Percentiles rank a stretch among this genome's conserved stretches.
These are phyloP conservation scores for Rhyacichthys aspro DNA, from an alignment of 2,797 vertebrate genomes.

Conservation along the genomic window DNA sequence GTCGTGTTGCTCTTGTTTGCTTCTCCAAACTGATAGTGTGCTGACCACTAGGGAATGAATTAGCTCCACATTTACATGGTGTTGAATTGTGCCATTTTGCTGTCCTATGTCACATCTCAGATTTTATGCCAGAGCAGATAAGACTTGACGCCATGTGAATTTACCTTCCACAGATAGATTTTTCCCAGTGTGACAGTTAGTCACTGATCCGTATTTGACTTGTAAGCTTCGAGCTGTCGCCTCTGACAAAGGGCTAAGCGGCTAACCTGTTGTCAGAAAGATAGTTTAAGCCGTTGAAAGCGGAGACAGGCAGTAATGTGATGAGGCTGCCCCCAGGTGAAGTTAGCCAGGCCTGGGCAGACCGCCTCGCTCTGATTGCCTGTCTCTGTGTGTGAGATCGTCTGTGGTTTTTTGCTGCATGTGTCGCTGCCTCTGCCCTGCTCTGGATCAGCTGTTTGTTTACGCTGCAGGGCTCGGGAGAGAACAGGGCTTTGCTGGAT, in stretches of 20 bases:
- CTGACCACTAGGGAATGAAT: too few relatives aligned
- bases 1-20: not conserved
- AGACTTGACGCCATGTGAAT: not conserved
- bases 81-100: too few relatives aligned
- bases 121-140: not conserved
- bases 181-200: constrained; percentile 13
- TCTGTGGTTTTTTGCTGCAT: constrained; percentile 24
- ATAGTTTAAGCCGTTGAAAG: constrained; percentile 70
- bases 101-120: not conserved
- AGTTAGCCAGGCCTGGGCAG: constrained; percentile 66
- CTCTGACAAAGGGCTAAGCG: constrained; percentile 44
- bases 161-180: not conserved
- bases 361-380: constrained; percentile 62
- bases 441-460: constrained; percentile 76
- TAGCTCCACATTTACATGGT: too few relatives aligned
- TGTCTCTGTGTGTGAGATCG: constrained; percentile 26
- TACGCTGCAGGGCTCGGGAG: constrained; percentile 71
- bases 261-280: constrained; percentile 65
- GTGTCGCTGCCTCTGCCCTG: constrained; percentile 47
- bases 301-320: constrained; percentile 72
- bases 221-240: constrained; percentile 37
- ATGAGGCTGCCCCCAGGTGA: constrained; percentile 69
- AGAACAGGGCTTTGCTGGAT: constrained; percentile 68
- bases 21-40: not conserved
- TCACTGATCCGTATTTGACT: constrained; percentile 45